Evolutionary conservation across 1,140 invertebrate genomes (phyloP).

Genomic region (Tyrophagus putrescentiae): DNA sequence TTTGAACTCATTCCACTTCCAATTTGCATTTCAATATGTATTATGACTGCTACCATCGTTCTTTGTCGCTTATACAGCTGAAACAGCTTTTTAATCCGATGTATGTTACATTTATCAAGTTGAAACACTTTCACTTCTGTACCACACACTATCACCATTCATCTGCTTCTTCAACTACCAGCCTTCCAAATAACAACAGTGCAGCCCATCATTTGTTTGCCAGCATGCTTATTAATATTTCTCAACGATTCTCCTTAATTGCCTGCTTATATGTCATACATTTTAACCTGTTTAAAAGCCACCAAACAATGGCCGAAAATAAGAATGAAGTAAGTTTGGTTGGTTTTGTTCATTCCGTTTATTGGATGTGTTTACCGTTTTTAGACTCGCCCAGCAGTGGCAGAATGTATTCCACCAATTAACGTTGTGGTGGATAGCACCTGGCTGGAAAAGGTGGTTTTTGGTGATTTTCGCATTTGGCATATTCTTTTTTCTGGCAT

Average conservation of each 20-base stretch:
- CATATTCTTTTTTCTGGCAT: conserved; percentile 33
- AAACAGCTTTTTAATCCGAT: too few relatives aligned
- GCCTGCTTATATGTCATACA: neutral
- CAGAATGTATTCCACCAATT: neutral
- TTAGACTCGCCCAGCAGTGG: neutral
- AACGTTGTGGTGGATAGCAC: conserved; percentile 23
- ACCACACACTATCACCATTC: too few relatives aligned
- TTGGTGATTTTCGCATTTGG: conserved; percentile 34
- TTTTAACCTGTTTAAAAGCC: neutral
- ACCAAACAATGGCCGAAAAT: conserved; percentile 3
- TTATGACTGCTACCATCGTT: neutral
- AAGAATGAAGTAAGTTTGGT: neutral
- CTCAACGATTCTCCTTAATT: neutral
- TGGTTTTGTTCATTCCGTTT: neutral
- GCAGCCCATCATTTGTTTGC: too few relatives aligned
- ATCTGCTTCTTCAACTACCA: too few relatives aligned
- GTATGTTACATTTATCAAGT: too few relatives aligned
- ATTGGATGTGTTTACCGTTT: neutral
- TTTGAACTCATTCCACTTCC: neutral
- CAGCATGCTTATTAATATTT: neutral
- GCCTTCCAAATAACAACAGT: too few relatives aligned
- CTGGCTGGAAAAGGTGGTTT: conserved; percentile 33
- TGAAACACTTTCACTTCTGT: too few relatives aligned
- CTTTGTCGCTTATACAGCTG: neutral
- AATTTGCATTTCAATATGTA: conserved; percentile 2